These are phyloP conservation scores for Crocuta crocuta DNA, from an alignment of 2,113 vertebrate species.

Conservation along the genomic window DNA sequence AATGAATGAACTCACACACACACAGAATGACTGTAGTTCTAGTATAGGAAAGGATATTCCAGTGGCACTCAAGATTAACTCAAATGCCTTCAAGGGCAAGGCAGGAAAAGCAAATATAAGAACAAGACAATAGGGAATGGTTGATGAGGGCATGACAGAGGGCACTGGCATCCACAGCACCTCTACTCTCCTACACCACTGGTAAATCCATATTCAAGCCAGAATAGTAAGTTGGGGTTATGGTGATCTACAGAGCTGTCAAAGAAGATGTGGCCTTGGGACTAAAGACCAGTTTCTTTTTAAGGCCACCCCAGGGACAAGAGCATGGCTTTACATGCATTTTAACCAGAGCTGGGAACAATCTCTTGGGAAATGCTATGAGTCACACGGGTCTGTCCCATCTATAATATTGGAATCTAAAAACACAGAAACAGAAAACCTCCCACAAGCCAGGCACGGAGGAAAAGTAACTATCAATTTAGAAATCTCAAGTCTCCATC, in stretches of 20 bases:
- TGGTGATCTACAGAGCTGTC: background rate
- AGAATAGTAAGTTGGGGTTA: background rate
- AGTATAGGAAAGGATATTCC: background rate
- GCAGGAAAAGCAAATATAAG: background rate
- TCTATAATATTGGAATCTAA: background rate
- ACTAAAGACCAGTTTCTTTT: background rate
- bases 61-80: background rate
- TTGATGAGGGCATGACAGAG: background rate
- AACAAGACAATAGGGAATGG: background rate
- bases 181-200: background rate
- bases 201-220: background rate
- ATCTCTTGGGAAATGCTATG: background rate
- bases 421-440: background rate
- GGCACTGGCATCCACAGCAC: background rate
- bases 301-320: background rate
- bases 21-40: background rate
- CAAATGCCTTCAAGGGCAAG: background rate
- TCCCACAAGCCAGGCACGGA: background rate
- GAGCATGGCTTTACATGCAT: background rate
- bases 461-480: background rate
- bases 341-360: background rate
- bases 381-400: background rate
- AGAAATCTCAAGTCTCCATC: background rate
- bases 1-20: background rate
- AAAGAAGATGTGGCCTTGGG: background rate